phyloP scores from a whole-genome alignment of 1,140 invertebrate species.

The Chymomyza costata region DNA sequence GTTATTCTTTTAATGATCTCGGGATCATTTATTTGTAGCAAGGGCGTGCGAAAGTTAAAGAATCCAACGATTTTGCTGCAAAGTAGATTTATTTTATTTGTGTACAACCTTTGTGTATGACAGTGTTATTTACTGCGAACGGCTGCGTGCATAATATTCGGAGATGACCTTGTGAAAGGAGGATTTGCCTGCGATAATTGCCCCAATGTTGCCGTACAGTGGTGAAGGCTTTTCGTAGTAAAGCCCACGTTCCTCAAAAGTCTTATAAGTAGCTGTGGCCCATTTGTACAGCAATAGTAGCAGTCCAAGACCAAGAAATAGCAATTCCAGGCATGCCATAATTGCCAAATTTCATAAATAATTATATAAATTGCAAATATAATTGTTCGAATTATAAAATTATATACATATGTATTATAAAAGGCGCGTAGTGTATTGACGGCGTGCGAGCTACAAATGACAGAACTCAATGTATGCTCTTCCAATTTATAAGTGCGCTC shows the following conservation, averaged over 20 bases:
- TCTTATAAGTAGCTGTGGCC: conserved; percentile 35
- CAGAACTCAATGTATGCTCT: no score
- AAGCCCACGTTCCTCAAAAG: conserved; percentile 67
- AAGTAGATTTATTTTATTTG: background rate
- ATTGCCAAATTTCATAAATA: no score
- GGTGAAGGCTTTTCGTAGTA: conserved; percentile 62
- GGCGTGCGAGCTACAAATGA: no score
- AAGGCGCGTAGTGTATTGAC: no score
- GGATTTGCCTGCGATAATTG: conserved; percentile 40
- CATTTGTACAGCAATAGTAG: conserved; percentile 29
- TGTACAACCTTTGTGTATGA: background rate
- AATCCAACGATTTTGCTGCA: conserved; percentile 76
- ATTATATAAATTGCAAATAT: no score
- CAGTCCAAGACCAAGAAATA: no score
- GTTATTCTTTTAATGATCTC: conserved; percentile 79
- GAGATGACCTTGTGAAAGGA: conserved; percentile 39
- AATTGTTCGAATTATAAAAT: no score
- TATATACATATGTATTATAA: no score
- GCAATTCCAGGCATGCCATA: no score
- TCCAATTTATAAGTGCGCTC: no score
- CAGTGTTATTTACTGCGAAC: conserved; percentile 52
- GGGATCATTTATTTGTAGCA: conserved; percentile 78
- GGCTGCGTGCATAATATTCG: conserved; percentile 48
- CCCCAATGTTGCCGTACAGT: conserved; percentile 65
- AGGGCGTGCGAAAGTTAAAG: conserved; percentile 77